phyloP scores from a whole-genome alignment of 2,113 vertebrate genomes.

The Riparia riparia region DNA sequence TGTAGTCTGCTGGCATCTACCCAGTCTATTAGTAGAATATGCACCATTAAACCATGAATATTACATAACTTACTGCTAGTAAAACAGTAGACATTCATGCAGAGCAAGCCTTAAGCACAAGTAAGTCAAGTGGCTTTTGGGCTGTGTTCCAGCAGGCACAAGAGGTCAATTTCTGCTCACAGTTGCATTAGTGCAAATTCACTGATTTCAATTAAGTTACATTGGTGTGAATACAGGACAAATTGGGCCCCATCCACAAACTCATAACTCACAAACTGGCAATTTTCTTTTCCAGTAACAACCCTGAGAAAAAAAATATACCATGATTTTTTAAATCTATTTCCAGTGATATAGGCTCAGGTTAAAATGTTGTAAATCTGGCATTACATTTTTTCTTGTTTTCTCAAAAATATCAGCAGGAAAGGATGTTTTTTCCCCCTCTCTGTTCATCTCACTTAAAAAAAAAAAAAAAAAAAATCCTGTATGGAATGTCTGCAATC shows the following conservation, averaged over 20 bases:
- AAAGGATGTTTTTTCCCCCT: neutral
- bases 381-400: neutral
- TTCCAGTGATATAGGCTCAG: neutral
- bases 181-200: constrained; percentile 54
- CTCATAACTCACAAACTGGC: constrained; percentile 1
- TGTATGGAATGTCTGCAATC: neutral
- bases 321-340: neutral
- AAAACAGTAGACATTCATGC: constrained; percentile 29
- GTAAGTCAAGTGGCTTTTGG: constrained; percentile 54
- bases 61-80: constrained; percentile 47
- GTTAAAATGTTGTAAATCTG: constrained; percentile 10
- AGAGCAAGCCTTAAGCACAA: constrained; percentile 28
- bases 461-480: neutral
- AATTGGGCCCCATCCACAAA: neutral
- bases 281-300: constrained; percentile 29
- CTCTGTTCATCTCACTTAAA: neutral
- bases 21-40: constrained; percentile 42
- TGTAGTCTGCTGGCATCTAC: constrained; percentile 40
- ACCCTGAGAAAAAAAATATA: neutral
- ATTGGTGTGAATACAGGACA: constrained; percentile 16
- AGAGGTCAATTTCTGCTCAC: constrained; percentile 52
- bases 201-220: constrained; percentile 46
- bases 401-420: neutral
- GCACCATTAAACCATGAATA: constrained; percentile 54
- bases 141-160: constrained; percentile 21